Base-by-base conservation (phyloP, 2,888 invertebrate genomes). In the Cantharis flavilabris region DNA sequence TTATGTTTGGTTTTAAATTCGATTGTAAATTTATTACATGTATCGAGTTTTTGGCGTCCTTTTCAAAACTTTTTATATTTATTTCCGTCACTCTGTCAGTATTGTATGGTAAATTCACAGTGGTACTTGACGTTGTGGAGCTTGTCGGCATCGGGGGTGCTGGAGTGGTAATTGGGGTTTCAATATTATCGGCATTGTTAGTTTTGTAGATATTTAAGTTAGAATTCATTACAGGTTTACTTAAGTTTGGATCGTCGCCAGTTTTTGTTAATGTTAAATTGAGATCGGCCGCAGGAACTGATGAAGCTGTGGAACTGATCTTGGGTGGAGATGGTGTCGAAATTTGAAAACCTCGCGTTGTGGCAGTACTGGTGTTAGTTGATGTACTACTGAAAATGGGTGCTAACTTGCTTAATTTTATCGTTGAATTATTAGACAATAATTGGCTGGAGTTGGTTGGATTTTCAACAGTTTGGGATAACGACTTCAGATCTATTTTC, bases 1-100 rank as follows among this genome's bases (percentile, higher is more conserved):
- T 90, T 10, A 90, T 88, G 33, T 89, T 86, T 5, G 88, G 85
- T 81, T 89, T 88, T 23, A 92, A 85, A 0, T 88, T 81, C 16
- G 71, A 71, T 13, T 18, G 62, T 33, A 81, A 75, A 26, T 79
- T 70, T 30, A 82, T 78, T 11, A 71, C 63, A 28, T 79, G 80
- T 69, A 73, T 76, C 3, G 76, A 76, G 13, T 73, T 78, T 18
- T 71, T 63, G 33, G 86, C 86, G 71, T 86, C 83, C 13, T 88
- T 82, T 76, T 86, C 84, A 67, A 49, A 49, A 49, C n/a, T n/a
- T n/a, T 49, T 49, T n/a, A 49, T 49, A 7, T 7, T 7, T 49
- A 49, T 11, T 9, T 49, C 49, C 0, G 13, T 49, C 0, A n/a
- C 49, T n/a, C 49, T 1, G n/a, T 49, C 49, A 7, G n/a, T 9